phyloP scores from a whole-genome alignment of 1,140 invertebrate genomes.

The Lanistes nyassanus region DNA sequence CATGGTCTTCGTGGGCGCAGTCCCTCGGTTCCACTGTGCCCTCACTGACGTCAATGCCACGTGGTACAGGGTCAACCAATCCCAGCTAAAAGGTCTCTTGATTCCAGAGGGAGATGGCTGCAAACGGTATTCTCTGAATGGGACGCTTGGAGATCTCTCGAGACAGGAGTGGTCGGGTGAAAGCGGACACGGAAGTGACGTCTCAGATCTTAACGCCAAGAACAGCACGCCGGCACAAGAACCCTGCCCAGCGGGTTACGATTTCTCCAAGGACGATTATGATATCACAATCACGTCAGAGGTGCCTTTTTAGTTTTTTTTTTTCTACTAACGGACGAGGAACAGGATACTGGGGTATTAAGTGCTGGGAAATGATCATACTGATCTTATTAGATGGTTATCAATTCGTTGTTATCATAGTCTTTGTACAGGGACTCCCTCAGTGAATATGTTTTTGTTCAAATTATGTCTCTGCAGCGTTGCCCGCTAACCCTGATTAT shows the following conservation, averaged over 20 bases:
- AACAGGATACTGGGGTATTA: too few relatives aligned
- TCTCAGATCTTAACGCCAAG: constrained; percentile 4
- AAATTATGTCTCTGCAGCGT: too few relatives aligned
- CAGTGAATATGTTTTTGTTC: too few relatives aligned
- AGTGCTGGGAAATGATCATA: too few relatives aligned
- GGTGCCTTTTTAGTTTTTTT: constrained; percentile 10
- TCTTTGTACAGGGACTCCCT: too few relatives aligned
- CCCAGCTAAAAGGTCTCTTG: constrained; percentile 21
- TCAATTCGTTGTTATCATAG: too few relatives aligned
- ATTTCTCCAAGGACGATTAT: constrained; percentile 27
- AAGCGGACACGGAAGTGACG: constrained; percentile 12
- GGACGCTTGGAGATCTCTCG: not conserved
- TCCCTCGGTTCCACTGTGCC: constrained; percentile 36
- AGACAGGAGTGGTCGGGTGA: too few relatives aligned
- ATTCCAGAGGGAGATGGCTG: constrained; percentile 21
- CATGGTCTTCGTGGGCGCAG: constrained; percentile 74
- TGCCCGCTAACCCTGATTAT: too few relatives aligned
- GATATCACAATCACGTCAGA: constrained; percentile 30
- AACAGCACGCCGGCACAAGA: constrained; percentile 10
- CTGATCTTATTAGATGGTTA: too few relatives aligned
- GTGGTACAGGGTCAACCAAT: constrained; percentile 19
- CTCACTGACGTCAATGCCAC: constrained; percentile 26
- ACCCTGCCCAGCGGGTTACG: constrained; percentile 20
- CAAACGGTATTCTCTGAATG: constrained; percentile 13
- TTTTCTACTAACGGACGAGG: too few relatives aligned